Base-by-base conservation (phyloP, 2,797 vertebrate species). In the Melanotaenia pygmaea region DNA sequence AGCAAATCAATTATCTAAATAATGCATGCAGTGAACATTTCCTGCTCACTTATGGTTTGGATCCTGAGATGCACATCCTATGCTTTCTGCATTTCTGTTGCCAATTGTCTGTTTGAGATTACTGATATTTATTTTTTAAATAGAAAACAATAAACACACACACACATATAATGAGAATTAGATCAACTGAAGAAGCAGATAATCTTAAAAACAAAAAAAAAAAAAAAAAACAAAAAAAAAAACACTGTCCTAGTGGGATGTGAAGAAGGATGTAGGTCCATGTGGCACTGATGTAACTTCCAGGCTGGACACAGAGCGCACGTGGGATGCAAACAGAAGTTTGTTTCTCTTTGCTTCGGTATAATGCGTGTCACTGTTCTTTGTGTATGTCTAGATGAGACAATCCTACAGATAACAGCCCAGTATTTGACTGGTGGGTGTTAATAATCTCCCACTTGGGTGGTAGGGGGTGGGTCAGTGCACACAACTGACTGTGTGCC, bases 381-480 rank as follows among this genome's bases (percentile, higher is more conserved):
- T 72, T 64, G 54, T 69, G 74, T 67, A 60, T 30, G 34, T 69
- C 60, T 65, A 74, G 53, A 77, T 53, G 59, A 74, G 72, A 74
- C 73, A 80, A 67, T 63, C 45, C 28, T 6, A 72, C 62, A 61
- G 66, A 60, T 22, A 80, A 62, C 26, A 64, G 59, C 47, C 64
- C 71, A 50, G 57, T 74, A 76, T 90, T 88, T 87, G 72, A 77
- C 86, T 75, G 77, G 77, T 88, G 70, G 76, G 81, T 90, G 89
- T 86, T 88, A 90, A 91, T 87, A 71, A 91, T 84, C 79, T 87
- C 73, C 86, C 83, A 88, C 77, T 79, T 89, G 87, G 88, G 91
- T 91, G 88, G 87, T 71, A 83, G 77, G 76, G 81, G 73, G 86
- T 73, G 83, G 80, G 83, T 75, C 75, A 53, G 68, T 20, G 73